These are phyloP conservation scores for Apostichopus japonicus DNA, from an alignment of 35 echinoderm and acorn worm genomes.

Conservation along the genomic window DNA sequence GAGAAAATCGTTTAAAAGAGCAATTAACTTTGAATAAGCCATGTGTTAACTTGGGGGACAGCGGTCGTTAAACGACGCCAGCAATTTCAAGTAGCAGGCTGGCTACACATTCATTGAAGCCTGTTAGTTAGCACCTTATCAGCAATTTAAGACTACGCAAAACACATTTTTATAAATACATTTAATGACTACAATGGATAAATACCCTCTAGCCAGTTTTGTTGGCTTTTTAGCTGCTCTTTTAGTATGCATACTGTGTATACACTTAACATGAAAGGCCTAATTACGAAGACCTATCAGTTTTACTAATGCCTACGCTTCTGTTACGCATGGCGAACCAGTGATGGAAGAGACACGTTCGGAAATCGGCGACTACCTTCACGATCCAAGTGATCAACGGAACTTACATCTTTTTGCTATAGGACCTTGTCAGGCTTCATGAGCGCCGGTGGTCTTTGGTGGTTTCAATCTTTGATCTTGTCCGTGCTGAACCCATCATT, in stretches of 20 bases:
- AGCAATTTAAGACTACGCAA: neutral
- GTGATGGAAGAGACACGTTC: no score
- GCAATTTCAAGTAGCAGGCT: neutral
- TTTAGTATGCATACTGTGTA: neutral
- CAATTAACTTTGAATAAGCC: neutral
- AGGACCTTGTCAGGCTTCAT: neutral
- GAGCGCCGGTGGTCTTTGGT: neutral
- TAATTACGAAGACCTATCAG: neutral
- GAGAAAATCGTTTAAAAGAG: neutral
- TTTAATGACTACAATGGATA: neutral
- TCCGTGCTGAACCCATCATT: neutral
- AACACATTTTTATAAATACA: neutral
- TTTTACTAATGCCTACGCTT: no score
- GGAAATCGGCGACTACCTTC: neutral
- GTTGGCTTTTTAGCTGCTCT: neutral
- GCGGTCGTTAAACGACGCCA: neutral
- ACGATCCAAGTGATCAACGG: neutral
- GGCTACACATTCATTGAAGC: neutral
- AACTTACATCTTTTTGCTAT: neutral
- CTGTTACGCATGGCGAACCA: no score
- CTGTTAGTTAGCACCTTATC: neutral
- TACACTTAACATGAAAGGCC: neutral
- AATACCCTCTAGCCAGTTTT: neutral
- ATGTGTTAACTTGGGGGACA: neutral
- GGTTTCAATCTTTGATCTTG: neutral